Base-by-base conservation (phyloP, 2,888 invertebrate genomes). In the Toxonevra muliebris region DNA sequence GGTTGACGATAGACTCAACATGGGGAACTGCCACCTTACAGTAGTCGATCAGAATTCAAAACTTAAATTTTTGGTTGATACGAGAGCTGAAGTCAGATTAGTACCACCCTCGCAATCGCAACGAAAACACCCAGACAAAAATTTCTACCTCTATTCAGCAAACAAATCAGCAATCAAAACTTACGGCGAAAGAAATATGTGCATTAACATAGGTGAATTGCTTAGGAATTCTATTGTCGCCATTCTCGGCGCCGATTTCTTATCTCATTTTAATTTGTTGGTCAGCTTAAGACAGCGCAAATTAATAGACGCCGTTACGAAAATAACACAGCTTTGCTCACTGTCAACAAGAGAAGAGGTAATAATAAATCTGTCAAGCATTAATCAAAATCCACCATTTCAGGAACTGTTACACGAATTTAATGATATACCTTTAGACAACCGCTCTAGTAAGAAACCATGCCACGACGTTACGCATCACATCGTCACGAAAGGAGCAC, bases 401-500 rank as follows among this genome's bases (percentile, higher is more conserved):
- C 66, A 66, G 55, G 60, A 65, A n/a, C 10, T 71, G 3, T 17
- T 68, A 3, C 50, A 42, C 7, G 68, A 71, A 15, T 68, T 69
- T n/a, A 69, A 61, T n/a, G 61, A 61, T 53, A 67, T 61, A 43
- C 65, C 59, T 1, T 8, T 41, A 12, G n/a, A 15, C 20, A 65
- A 62, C 30, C 12, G 13, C 2, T 42, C 5, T 15, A 41, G 13
- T 0, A 68, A 54, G 19, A 19, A 13, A 0, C 11, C 48, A 0
- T n/a, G 11, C 12, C 61, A 69, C 45, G 45, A 59, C 11, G 41
- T 71, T 42, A 55, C 45, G 12, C 69, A 71, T 30, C 61, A 66
- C 45, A 71, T 71, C 1, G 17, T 69, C 0, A 69, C 71, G 0
- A 68, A 48, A 15, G 72, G 71, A 2, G 69, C 66, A 45, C 72